These are phyloP conservation scores for Trypoxylon attenuatum DNA, from an alignment of 2,888 invertebrate species.

Conservation along the genomic window DNA sequence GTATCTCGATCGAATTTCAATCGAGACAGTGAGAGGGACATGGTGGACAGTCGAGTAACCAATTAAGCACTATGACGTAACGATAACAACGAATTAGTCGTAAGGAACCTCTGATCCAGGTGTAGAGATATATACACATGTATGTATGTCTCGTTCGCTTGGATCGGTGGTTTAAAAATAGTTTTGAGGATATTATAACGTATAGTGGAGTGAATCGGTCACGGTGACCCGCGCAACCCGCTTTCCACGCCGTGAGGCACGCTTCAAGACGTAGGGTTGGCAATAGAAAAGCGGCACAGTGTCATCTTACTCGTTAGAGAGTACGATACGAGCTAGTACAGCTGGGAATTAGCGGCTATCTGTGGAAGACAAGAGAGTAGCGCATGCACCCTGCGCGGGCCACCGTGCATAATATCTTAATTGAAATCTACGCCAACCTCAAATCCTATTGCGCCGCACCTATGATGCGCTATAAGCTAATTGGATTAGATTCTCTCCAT, in stretches of 20 bases:
- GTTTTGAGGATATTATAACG: no score
- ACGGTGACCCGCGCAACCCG: slow-evolving; percentile 36
- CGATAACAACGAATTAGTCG: no score
- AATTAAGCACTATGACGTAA: no score
- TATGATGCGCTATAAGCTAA: slow-evolving; percentile 60
- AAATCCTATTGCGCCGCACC: slow-evolving; percentile 57
- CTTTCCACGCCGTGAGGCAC: slow-evolving; percentile 24
- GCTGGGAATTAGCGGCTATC: slow-evolving; percentile 33
- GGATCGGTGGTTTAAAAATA: no score
- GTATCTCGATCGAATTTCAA: no score
- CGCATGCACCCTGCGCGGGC: slow-evolving; percentile 52
- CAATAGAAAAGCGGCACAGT: background rate
- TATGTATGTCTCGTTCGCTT: no score
- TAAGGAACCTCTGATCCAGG: no score
- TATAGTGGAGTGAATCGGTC: background rate
- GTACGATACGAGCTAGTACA: slow-evolving; percentile 40
- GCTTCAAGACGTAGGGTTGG: slow-evolving; percentile 31
- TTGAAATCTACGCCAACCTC: slow-evolving; percentile 63
- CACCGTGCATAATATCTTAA: slow-evolving; percentile 61
- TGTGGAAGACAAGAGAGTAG: slow-evolving; percentile 36
- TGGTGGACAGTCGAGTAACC: no score
- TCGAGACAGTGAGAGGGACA: no score
- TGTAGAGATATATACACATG: no score
- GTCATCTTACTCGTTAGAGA: slow-evolving; percentile 4
- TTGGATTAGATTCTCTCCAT: slow-evolving; percentile 62